These are phyloP conservation scores for Xiphophorus couchianus DNA, from an alignment of 2,113 vertebrate species.

Conservation along the genomic window DNA sequence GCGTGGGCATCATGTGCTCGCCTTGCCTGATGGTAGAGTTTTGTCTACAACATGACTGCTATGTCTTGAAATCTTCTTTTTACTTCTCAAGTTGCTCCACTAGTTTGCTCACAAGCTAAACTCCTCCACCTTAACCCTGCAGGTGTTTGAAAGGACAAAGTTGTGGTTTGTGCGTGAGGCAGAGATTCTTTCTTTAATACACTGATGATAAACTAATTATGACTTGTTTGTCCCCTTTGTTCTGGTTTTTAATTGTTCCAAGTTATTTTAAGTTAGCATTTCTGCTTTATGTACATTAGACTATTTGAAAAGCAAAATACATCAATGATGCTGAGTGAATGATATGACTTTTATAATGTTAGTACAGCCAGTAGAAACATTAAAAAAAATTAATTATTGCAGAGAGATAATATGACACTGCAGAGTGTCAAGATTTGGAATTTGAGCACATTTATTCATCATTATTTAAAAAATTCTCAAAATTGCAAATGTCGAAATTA, in stretches of 20 bases:
- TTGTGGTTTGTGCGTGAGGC: constrained; percentile 4
- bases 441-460: too few species aligned
- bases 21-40: constrained; percentile 28
- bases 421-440: too few species aligned
- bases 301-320: too few species aligned
- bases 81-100: constrained; percentile 46
- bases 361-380: background rate
- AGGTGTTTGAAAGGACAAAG: constrained; percentile 37
- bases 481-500: too few species aligned
- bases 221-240: constrained; percentile 15
- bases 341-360: background rate
- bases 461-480: too few species aligned
- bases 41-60: constrained; percentile 33
- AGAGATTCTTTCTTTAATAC: constrained; percentile 9
- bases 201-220: constrained; percentile 28
- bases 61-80: constrained; percentile 33
- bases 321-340: too few species aligned
- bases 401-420: background rate
- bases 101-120: constrained; percentile 47
- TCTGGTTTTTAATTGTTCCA: constrained; percentile 3
- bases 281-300: too few species aligned
- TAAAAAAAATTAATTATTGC: background rate
- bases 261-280: background rate
- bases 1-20: constrained; percentile 15
- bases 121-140: constrained; percentile 42